Evolutionary conservation across 2,888 invertebrate species (phyloP), one percentile per base, ranked within the genome.

Genomic region (Crossocerus cetratus): DNA sequence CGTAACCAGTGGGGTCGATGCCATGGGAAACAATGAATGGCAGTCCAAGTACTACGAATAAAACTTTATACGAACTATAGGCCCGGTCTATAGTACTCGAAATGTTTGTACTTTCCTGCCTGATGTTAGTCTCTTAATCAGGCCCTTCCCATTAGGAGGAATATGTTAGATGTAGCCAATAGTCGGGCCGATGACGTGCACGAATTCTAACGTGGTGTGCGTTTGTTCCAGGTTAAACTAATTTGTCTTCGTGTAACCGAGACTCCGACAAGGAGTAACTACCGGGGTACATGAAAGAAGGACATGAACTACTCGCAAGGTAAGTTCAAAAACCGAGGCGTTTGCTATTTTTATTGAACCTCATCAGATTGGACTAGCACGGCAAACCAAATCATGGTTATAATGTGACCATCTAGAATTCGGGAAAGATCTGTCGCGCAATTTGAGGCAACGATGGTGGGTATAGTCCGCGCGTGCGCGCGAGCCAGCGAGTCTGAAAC

Each of bases 231-330:
- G 88, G 84, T 81, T 32, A 32, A 32, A 80, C 70, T 71, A 75
- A 62, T 64, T 64, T 72, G 54, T 77, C 55, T 65, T 22, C 65
- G 72, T 63, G 74, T 67, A 79, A 78, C 77, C 78, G 86, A 66
- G 82, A 86, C 89, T 89, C 88, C 89, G 85, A 71, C 77, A 82
- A 86, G 88, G 89, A 89, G 88, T 87, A 76, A 84, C 84, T 78
- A 81, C 76, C 83, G 88, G 84, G 82, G 86, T 90, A 88, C 88
- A 89, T 88, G 89, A 89, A 84, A 86, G 86, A 83, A 83, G 89
- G 89, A 88, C 86, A 90, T 89, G 89, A 90, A 87, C 87, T 89
- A 90, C 89, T 87, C 90, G 84, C 89, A 89, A 88, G 89, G 90
- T 90, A 82, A 87, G 83, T 20, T 16, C 3, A 2, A 49, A 5